Evolutionary conservation across 2,797 vertebrate species (phyloP), one percentile per base, ranked within the genome.

Genomic region (Alfaro cultratus): DNA sequence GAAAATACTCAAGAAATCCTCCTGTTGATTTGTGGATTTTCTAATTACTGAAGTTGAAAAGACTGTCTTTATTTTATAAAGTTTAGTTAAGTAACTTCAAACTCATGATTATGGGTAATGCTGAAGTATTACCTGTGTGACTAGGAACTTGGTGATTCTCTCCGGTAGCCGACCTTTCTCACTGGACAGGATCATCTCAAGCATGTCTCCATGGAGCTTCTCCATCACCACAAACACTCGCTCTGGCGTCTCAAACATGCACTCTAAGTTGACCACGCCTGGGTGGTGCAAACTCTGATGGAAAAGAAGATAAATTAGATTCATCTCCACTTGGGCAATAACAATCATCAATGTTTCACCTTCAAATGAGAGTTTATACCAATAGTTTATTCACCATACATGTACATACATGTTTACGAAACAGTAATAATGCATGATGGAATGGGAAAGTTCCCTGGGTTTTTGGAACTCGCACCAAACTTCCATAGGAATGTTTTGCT

Each of bases 161-260:
- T 99, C 98, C 31, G 98, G 98, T 90, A 99, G 93, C 80, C 97
- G 96, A 84, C 98, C 98, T 81, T 98, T 98, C 96, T 99, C 98
- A 90, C 97, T 99, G 92, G 98, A 99, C 93, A 99, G 95, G 93
- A 99, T 98, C 97, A 99, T 98, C 95, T 99, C 98, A 94, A 99
- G 92, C 98, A 99, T 99, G 95, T 99, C 98, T 88, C 98, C 98
- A 85, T 99, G 98, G 87, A 99, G 97, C 94, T 99, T 99, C 95
- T 99, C 98, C 98, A 99, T 99, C 92, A 99, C 97, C 79, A 99
- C 98, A 87, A 99, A 99, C 84, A 98, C 98, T 86, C 97, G 95
- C 95, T 99, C 98, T 0, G 96, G 97, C 0, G 98, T 99, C 94
- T 99, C 98, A 74, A 99, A 99, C 98, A 99, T 99, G 90, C 98